Evolutionary conservation across 1,140 invertebrate genomes (phyloP), one percentile per base, ranked within the genome.

Genomic region (Diachasma alloeum): DNA sequence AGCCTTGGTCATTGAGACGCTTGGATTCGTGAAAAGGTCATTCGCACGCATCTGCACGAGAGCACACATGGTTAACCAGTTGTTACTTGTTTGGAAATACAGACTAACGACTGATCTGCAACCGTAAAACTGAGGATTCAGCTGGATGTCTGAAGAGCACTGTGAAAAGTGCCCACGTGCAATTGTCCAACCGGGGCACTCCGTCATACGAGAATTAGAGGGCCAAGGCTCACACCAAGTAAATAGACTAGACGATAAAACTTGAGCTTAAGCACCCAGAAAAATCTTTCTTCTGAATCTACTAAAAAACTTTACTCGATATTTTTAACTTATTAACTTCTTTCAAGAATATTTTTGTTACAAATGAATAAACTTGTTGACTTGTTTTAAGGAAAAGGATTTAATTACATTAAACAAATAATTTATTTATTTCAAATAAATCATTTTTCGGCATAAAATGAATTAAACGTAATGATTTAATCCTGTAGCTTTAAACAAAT

Each of bases 11-110:
- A 24, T 31, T 6, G 42, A 11, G 42, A 72, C 46, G 70, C 70
- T 70, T 39, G 17, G 46, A 72, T 72, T 72, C 42, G 70, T 72
- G 24, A 48, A 53, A 48, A 53, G 70, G 70, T 72, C 70, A 53
- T 72, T 72, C 70, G 70, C 70, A 72, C 70, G 71, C 46, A 17
- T 15, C n/a, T 59, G 9, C 24, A n/a, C 15, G 10, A 69, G 22
- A 67, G n/a, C 17, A 4, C n/a, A 17, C 26, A 26, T 24, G 11
- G 10, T 4, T 63, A 4, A 26, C 19, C 59, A 24, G 15, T 63
- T 31, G 59, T 24, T 63, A 31, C 6, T 56, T 22, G 15, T 17
- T 3, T 56, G n/a, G 48, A 56, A 15, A 56, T 19, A 19, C 6
- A 56, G n/a, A 56, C 0, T 19, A 56, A 31, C 6, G 2, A 31